Percentiles rank a stretch among this genome's conserved stretches.
Evolutionary conservation across 2,888 invertebrate species (phyloP).

Genomic region (Zaprionus obscuricornis): DNA sequence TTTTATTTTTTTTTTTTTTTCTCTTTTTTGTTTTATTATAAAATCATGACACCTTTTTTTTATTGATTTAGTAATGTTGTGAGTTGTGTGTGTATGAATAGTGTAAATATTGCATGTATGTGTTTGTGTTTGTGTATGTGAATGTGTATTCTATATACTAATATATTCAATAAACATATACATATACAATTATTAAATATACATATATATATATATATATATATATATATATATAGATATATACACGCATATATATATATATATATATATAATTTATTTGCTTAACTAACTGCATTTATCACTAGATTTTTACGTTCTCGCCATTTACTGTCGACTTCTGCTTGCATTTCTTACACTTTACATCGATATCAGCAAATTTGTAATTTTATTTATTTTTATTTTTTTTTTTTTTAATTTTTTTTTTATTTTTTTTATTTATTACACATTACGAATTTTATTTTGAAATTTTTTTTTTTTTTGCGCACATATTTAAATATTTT

Average conservation of each 20-base stretch:
- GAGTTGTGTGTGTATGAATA: slow-evolving; percentile 34
- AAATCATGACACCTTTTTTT: slow-evolving; percentile 77
- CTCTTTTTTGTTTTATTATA: slow-evolving; percentile 60
- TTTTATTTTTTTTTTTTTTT: too few relatives aligned
- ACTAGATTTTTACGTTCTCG: slow-evolving; percentile 78
- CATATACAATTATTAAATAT: too few relatives aligned
- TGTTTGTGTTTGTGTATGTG: slow-evolving; percentile 9
- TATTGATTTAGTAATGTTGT: slow-evolving; percentile 69
- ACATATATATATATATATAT: slow-evolving; percentile 29
- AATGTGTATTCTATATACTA: slow-evolving; percentile 34
- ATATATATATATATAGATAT: slow-evolving; percentile 29
- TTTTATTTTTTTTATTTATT: slow-evolving; percentile 15
- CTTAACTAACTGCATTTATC: slow-evolving; percentile 70
- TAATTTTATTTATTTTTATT: slow-evolving; percentile 19
- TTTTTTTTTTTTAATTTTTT: slow-evolving; percentile 16
- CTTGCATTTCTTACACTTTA: slow-evolving; percentile 8
- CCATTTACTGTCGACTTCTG: slow-evolving; percentile 38
- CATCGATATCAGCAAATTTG: slow-evolving; percentile 59
- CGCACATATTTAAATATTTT: slow-evolving; percentile 38
- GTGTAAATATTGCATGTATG: too few relatives aligned
- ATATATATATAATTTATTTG: slow-evolving; percentile 41
- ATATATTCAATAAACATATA: slow-evolving; percentile 52
- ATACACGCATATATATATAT: slow-evolving; percentile 26
- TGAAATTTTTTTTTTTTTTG: slow-evolving; percentile 15
- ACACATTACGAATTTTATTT: slow-evolving; percentile 23